Evolutionary conservation across 92 coral and sea anemone genomes (phyloP).

Genomic region (Epizoanthus illoricatus): DNA sequence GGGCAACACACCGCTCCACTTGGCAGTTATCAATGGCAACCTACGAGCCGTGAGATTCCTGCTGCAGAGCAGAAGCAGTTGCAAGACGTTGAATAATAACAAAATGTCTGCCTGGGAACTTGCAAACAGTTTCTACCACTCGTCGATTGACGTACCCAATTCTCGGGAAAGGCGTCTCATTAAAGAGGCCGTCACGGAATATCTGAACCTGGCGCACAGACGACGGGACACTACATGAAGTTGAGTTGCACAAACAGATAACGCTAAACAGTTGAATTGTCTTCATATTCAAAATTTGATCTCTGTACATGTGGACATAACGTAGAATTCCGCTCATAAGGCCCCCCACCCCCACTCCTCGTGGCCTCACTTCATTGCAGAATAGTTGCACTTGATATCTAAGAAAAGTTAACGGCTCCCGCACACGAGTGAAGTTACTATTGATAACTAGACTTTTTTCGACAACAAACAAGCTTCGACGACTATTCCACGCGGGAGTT

Average conservation of each 20-base stretch:
- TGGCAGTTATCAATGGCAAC: constrained; percentile 30
- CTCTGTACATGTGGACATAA: no score
- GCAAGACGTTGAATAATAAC: constrained; percentile 2
- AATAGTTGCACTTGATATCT: no score
- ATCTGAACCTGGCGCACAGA: constrained; percentile 9
- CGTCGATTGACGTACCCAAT: constrained; percentile 31
- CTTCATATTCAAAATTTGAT: no score
- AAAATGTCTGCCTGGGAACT: constrained; percentile 37
- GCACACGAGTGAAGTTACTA: no score
- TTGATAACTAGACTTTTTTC: no score
- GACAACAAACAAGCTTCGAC: no score
- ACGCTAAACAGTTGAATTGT: no score
- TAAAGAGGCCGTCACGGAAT: constrained; percentile 19
- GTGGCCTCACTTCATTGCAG: no score
- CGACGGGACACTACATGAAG: constrained; percentile 36
- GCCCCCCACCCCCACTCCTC: no score
- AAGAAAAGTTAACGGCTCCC: no score
- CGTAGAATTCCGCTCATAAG: no score
- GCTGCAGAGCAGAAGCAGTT: constrained; percentile 21
- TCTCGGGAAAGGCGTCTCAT: constrained; percentile 39
- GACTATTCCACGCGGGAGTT: no score
- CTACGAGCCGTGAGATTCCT: constrained; percentile 29
- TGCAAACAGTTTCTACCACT: constrained; percentile 14
- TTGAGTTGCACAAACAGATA: background rate
- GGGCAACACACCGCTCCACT: constrained; percentile 32